Percentiles rank a stretch among this genome's conserved stretches.
phyloP scores from a whole-genome alignment of 2,888 invertebrate species.

The Prosopocoilus inquinatus region DNA sequence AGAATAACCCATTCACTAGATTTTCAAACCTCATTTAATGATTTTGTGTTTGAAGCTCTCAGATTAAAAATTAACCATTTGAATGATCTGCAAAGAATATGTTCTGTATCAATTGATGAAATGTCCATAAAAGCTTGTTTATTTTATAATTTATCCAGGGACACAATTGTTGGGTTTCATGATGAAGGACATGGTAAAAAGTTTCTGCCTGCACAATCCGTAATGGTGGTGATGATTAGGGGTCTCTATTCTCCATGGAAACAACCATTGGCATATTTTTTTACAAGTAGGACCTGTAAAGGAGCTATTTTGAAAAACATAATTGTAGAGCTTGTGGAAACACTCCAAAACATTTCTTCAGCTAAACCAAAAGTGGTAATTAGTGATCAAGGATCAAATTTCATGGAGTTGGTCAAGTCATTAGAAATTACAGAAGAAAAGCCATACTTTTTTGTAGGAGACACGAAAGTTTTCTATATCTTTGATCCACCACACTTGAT shows the following conservation, averaged over 20 bases:
- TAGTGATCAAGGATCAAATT: not conserved
- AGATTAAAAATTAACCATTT: no score
- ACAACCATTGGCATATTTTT: slow-evolving; percentile 20
- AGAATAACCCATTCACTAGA: no score
- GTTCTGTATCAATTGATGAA: slow-evolving; percentile 13
- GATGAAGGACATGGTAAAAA: slow-evolving; percentile 12
- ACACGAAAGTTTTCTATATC: slow-evolving; percentile 24
- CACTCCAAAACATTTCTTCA: no score
- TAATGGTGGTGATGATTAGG: slow-evolving; percentile 13
- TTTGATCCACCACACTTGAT: slow-evolving; percentile 26
- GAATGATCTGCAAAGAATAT: no score
- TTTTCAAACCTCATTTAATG: no score
- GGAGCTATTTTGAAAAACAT: slow-evolving; percentile 8
- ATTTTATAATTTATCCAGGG: slow-evolving; percentile 18
- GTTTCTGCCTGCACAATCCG: slow-evolving; percentile 7
- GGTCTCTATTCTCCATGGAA: slow-evolving; percentile 19
- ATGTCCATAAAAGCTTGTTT: slow-evolving; percentile 16
- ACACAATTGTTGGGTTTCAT: slow-evolving; percentile 20
- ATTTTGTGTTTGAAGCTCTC: slow-evolving; percentile 21
- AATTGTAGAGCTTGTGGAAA: not conserved
- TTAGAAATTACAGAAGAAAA: slow-evolving; percentile 18
- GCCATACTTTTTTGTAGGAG: slow-evolving; percentile 22
- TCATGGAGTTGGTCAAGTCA: slow-evolving; percentile 7
- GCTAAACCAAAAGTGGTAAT: no score
- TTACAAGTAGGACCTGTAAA: slow-evolving; percentile 4